Evolutionary conservation across 2,888 invertebrate species (phyloP).

Genomic region (Aromia moschata): DNA sequence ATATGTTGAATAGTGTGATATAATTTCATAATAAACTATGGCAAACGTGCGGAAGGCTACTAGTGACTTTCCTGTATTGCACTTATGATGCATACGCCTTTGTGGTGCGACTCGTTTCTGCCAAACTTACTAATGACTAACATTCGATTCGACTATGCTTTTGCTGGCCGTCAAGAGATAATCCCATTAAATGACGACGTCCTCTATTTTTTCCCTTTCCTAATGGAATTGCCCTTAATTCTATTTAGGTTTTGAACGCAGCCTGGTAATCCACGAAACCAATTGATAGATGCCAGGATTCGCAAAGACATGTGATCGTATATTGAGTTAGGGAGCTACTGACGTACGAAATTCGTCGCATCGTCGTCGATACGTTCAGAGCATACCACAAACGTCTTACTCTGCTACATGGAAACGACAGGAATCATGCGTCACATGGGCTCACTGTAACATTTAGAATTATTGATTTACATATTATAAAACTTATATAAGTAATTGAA

Average conservation of each 20-base stretch:
- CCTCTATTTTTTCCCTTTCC: constrained; percentile 5
- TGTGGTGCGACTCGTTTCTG: too few species aligned
- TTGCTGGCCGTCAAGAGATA: too few species aligned
- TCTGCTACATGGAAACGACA: too few species aligned
- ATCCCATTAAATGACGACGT: too few species aligned
- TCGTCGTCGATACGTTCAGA: background rate
- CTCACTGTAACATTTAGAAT: background rate
- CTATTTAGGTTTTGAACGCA: constrained; percentile 13
- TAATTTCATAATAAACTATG: too few species aligned
- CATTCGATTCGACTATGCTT: too few species aligned
- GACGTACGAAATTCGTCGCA: background rate
- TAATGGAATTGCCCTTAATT: constrained; percentile 5
- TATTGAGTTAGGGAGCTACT: background rate
- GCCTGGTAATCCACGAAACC: constrained; percentile 15
- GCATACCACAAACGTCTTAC: background rate
- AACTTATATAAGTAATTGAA: background rate
- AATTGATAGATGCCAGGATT: constrained; percentile 19
- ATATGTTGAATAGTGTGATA: too few species aligned
- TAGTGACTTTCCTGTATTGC: too few species aligned
- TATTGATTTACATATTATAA: background rate
- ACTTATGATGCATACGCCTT: too few species aligned
- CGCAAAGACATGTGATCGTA: constrained; percentile 6
- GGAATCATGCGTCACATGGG: too few species aligned
- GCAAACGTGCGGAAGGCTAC: too few species aligned
- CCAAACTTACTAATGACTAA: too few species aligned